Evolutionary conservation across 1,140 invertebrate species (phyloP).

Genomic region (Triops longicaudatus): DNA sequence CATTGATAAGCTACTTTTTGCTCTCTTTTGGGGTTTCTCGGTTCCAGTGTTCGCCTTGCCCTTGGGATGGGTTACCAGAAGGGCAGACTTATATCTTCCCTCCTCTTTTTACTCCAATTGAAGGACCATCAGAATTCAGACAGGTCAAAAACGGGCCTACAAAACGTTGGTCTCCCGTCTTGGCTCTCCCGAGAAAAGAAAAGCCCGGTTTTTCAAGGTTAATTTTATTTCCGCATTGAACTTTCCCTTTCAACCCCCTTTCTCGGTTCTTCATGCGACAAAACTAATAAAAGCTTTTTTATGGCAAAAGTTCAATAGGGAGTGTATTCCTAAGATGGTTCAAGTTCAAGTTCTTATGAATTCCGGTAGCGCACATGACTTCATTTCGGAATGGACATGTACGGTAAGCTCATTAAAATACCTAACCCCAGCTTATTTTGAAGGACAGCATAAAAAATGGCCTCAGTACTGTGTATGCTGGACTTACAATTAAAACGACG

Average conservation of each 20-base stretch:
- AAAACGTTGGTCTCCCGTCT: not conserved
- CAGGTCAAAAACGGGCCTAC: not conserved
- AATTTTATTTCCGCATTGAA: conserved; percentile 2
- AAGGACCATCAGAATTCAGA: not conserved
- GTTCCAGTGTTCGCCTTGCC: not conserved
- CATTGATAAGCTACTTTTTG: not conserved
- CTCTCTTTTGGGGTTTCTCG: not conserved
- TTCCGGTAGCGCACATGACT: not conserved
- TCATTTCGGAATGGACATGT: not conserved
- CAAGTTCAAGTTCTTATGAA: not conserved
- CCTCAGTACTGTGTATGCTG: not conserved
- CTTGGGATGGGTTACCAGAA: not conserved
- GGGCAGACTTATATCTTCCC: not conserved
- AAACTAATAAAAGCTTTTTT: too few species aligned
- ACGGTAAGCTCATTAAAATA: conserved; percentile 12
- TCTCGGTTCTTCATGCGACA: not conserved
- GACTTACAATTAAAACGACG: too few species aligned
- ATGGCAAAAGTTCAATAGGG: too few species aligned
- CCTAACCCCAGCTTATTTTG: not conserved
- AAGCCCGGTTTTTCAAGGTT: not conserved
- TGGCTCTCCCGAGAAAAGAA: not conserved
- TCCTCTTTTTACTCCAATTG: not conserved
- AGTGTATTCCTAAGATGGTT: too few species aligned
- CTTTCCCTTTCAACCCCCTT: not conserved
- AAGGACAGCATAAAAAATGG: not conserved